Evolutionary conservation across 1,140 invertebrate species (phyloP).

Genomic region (Drosophila kikkawai): DNA sequence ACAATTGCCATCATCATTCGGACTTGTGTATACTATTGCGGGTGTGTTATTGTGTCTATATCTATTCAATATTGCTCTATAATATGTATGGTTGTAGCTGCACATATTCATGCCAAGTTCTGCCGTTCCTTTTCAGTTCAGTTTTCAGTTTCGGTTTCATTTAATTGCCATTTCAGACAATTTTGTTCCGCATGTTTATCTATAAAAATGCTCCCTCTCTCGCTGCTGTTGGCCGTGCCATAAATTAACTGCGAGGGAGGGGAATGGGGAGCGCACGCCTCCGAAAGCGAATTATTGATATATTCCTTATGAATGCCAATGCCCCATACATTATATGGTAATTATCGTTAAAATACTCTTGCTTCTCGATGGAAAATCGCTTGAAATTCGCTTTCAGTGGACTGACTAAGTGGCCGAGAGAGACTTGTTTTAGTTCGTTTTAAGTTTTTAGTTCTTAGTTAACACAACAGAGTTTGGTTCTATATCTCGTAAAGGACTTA

Average conservation of each 20-base stretch:
- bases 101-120: slow-evolving; percentile 61
- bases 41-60: slow-evolving; percentile 37
- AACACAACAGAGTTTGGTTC: slow-evolving; percentile 2
- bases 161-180: slow-evolving; percentile 74
- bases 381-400: slow-evolving; percentile 24
- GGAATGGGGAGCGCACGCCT: slow-evolving; percentile 27
- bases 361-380: slow-evolving; percentile 16
- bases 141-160: slow-evolving; percentile 67
- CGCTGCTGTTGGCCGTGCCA: slow-evolving; percentile 31
- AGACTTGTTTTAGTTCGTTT: slow-evolving; percentile 9
- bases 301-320: slow-evolving; percentile 40
- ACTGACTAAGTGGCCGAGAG: slow-evolving; percentile 5
- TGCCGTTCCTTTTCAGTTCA: slow-evolving; percentile 54
- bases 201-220: slow-evolving; percentile 50
- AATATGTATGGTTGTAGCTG: slow-evolving; percentile 48
- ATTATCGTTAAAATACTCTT: slow-evolving; percentile 56
- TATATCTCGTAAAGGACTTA: slow-evolving; percentile 7
- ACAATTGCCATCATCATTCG: slow-evolving; percentile 45
- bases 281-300: slow-evolving; percentile 58
- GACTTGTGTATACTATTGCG: slow-evolving; percentile 22
- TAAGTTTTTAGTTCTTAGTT: slow-evolving; percentile 1
- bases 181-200: slow-evolving; percentile 74
- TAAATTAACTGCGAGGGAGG: slow-evolving; percentile 56
- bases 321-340: slow-evolving; percentile 51
- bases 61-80: slow-evolving; percentile 18